phyloP scores from a whole-genome alignment of 2,888 invertebrate genomes.

The Calliopum simillimum region DNA sequence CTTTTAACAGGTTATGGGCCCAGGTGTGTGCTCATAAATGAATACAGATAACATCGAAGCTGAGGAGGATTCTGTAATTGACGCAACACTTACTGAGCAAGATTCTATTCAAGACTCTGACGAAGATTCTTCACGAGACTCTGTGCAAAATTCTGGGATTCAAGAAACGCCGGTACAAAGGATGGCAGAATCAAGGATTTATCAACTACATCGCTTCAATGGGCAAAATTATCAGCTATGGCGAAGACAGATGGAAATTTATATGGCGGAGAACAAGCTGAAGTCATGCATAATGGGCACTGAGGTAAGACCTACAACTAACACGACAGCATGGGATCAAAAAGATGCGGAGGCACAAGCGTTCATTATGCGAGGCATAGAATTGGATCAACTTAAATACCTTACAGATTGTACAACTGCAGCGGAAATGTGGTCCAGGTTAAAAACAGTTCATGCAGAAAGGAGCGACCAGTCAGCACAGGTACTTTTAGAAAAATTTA shows the following conservation, averaged over 20 bases:
- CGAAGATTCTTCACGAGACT: too few relatives aligned
- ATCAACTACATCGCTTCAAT: conserved; percentile 41
- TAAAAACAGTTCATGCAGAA: conserved; percentile 38
- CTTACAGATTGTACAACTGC: conserved; percentile 42
- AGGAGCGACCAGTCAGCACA: conserved; percentile 42
- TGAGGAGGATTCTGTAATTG: neutral
- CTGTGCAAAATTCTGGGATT: neutral
- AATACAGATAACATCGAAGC: neutral
- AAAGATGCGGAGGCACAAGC: conserved; percentile 44
- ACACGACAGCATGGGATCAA: conserved; percentile 39
- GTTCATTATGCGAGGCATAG: conserved; percentile 43
- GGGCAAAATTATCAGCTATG: conserved; percentile 37
- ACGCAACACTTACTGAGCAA: neutral
- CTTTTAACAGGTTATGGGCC: conserved; percentile 28
- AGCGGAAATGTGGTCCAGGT: conserved; percentile 38
- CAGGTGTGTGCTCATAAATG: conserved; percentile 12
- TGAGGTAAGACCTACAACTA: conserved; percentile 16
- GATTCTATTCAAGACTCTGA: neutral
- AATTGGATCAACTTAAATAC: conserved; percentile 43
- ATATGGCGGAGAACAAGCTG: conserved; percentile 44
- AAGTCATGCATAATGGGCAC: conserved; percentile 43
- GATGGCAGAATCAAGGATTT: conserved; percentile 38
- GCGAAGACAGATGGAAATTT: conserved; percentile 40
- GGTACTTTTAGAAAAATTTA: conserved; percentile 43
- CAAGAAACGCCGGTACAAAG: conserved; percentile 8